Base-by-base conservation (phyloP, 2,113 vertebrate species). In the Tachysurus vachellii region DNA sequence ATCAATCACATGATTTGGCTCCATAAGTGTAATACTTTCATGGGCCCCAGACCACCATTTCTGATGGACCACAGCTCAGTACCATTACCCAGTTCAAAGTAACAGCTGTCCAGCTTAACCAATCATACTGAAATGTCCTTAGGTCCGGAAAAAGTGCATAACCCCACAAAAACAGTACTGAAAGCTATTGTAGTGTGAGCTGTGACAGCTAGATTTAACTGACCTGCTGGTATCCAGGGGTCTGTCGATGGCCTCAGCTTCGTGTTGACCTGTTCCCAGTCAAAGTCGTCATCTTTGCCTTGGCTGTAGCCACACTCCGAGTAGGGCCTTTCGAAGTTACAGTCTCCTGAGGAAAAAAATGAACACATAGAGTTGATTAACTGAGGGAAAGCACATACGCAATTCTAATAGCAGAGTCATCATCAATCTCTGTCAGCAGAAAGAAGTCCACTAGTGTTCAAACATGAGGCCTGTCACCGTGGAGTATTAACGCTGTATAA, bases 231-330 rank as follows among this genome's bases (percentile, higher is more conserved):
- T 92, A 97, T 95, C 95, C 96, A 97, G 10, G 95, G 94, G 88
- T 93, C 95, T 1, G 92, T 91, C 1, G 94, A 91, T 0, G 94
- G 93, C 31, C 93, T 95, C 84, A 94, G 76, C 0, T 94, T 91
- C 1, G 94, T 93, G 88, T 97, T 98, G 86, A 96, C 95, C 89
- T 97, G 96, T 83, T 98, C 97, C 98, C 98, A 99, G 77, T 97
- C 96, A 84, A 98, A 96, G 92, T 99, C 97, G 61, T 98, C 97
- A 0, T 97, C 96, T 88, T 95, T 96, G 21, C 96, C 95, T 90
- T 99, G 98, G 86, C 94, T 95, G 31, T 98, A 97, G 21, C 94
- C 94, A 85, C 98, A 99, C 0, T 94, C 95, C 57, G 93, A 88
- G 28, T 95, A 96, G 0, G 96, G 93, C 86, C 96, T 94, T 90